Evolutionary conservation across 2,797 vertebrate species (phyloP).

Genomic region (Fistularia tabacaria): DNA sequence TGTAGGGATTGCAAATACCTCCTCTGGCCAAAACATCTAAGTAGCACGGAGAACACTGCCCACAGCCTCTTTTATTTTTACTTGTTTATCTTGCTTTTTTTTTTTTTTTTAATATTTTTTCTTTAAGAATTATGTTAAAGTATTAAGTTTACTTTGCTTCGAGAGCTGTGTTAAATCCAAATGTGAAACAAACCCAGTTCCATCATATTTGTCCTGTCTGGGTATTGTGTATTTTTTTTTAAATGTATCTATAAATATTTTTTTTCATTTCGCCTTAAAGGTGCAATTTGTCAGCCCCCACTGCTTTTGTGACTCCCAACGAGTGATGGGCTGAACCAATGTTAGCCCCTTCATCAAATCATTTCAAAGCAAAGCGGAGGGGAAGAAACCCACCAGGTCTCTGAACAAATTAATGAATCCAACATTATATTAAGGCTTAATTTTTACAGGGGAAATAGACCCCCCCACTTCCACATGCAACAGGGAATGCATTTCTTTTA

Average conservation of each 20-base stretch:
- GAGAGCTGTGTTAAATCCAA: slow-evolving; percentile 34
- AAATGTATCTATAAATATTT: too few species aligned
- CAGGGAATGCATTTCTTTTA: slow-evolving; percentile 45
- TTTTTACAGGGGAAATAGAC: slow-evolving; percentile 31
- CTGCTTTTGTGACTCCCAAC: slow-evolving; percentile 10
- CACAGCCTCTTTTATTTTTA: too few species aligned
- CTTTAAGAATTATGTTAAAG: slow-evolving; percentile 48
- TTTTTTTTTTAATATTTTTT: not conserved
- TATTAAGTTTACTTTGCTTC: slow-evolving; percentile 41
- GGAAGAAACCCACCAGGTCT: slow-evolving; percentile 26
- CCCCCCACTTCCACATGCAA: slow-evolving; percentile 12
- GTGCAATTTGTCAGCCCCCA: slow-evolving; percentile 22
- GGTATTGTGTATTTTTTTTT: too few species aligned
- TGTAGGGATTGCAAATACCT: slow-evolving; percentile 52
- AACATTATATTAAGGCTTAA: slow-evolving; percentile 30
- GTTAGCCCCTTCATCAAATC: slow-evolving; percentile 18
- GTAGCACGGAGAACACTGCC: slow-evolving; percentile 43
- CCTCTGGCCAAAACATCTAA: slow-evolving; percentile 62
- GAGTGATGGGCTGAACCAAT: slow-evolving; percentile 10
- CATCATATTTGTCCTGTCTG: too few species aligned
- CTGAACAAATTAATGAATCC: slow-evolving; percentile 37
- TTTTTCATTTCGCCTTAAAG: slow-evolving; percentile 7
- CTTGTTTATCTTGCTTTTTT: not conserved
- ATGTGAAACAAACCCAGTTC: slow-evolving; percentile 2
- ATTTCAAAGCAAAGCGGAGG: slow-evolving; percentile 12